A percentile compares a stretch with the other conserved stretches of the same genome.
These are phyloP conservation scores for Papilio polytes DNA, from an alignment of 1,140 invertebrate genomes.

Conservation along the genomic window DNA sequence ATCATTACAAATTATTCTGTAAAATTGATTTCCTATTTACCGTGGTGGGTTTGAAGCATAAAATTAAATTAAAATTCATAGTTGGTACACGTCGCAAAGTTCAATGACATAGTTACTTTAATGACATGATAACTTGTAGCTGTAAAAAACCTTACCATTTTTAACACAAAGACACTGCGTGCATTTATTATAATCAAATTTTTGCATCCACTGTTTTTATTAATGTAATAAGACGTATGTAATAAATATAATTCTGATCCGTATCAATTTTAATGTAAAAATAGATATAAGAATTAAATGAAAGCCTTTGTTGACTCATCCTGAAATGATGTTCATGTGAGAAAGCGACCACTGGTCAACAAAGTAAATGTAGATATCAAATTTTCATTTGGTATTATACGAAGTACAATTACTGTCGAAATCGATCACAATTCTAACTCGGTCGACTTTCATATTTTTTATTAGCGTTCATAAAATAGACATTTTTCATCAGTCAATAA, in stretches of 20 bases:
- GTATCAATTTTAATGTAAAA: too few species aligned
- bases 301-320: background rate
- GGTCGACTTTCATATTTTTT: background rate
- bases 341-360: too few species aligned
- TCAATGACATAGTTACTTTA: conserved; percentile 14
- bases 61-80: background rate
- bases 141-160: conserved; percentile 11
- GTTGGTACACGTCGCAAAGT: background rate
- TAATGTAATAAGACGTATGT: too few species aligned
- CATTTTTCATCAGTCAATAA: background rate
- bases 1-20: background rate
- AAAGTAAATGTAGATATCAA: too few species aligned
- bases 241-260: too few species aligned
- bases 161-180: background rate
- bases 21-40: background rate
- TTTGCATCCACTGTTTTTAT: too few species aligned
- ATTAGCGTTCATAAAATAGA: background rate
- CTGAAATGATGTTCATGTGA: background rate
- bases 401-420: background rate
- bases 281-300: too few species aligned
- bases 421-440: too few species aligned
- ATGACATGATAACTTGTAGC: background rate
- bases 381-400: too few species aligned
- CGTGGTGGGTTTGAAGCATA: background rate
- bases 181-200: background rate